Evolutionary conservation across 2,888 invertebrate genomes (phyloP).

Genomic region (Ramazzottius varieornatus): DNA sequence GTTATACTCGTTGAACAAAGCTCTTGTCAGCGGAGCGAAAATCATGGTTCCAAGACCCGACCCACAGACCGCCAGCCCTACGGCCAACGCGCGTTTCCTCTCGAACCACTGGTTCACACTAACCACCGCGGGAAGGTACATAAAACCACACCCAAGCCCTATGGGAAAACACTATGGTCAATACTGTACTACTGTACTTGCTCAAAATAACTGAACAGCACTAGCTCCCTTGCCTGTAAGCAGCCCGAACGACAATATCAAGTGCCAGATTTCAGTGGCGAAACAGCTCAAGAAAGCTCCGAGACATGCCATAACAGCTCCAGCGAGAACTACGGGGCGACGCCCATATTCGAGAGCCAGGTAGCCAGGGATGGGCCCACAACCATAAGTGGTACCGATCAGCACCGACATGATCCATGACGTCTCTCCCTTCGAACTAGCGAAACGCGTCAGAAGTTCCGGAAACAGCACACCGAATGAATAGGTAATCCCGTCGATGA

Average conservation of each 20-base stretch:
- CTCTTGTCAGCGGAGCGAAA: background rate
- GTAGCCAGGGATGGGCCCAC: slow-evolving; percentile 26
- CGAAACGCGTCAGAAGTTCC: slow-evolving; percentile 22
- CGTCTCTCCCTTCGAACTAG: slow-evolving; percentile 20
- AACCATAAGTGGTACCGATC: slow-evolving; percentile 25
- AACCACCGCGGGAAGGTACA: slow-evolving; percentile 29
- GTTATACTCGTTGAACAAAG: background rate
- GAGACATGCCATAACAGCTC: slow-evolving; percentile 22
- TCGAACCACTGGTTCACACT: slow-evolving; percentile 23
- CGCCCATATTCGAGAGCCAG: slow-evolving; percentile 27
- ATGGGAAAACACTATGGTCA: slow-evolving; percentile 8
- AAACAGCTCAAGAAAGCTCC: slow-evolving; percentile 25
- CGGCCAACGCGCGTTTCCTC: background rate
- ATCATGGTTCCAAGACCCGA: background rate
- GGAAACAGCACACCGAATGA: slow-evolving; percentile 27
- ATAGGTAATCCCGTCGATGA: slow-evolving; percentile 28
- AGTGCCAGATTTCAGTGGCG: slow-evolving; percentile 23
- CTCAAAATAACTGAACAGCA: background rate
- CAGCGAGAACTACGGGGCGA: slow-evolving; percentile 24
- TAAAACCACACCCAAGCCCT: slow-evolving; percentile 28
- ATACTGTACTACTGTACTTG: background rate
- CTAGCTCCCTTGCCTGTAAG: slow-evolving; percentile 20
- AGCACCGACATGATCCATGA: slow-evolving; percentile 25
- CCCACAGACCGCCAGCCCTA: background rate
- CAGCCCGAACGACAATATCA: slow-evolving; percentile 25